Evolutionary conservation across 2,113 vertebrate genomes (phyloP).

Genomic region (Penelope pileata): DNA sequence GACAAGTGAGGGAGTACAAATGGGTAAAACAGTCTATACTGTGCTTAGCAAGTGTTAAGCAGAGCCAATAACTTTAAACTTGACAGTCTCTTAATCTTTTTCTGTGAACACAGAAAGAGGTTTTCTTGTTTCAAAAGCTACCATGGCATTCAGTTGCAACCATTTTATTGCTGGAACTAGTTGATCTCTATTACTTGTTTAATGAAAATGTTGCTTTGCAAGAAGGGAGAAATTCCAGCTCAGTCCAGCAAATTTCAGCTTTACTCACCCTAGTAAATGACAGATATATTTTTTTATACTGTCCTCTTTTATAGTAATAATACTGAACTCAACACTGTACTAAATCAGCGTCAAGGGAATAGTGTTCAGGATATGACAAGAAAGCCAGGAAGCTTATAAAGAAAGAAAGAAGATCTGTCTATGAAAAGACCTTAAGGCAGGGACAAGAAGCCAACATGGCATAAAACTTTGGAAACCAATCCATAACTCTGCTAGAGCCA

Average conservation of each 20-base stretch:
- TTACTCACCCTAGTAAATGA: constrained; percentile 27
- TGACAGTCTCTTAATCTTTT: constrained; percentile 68
- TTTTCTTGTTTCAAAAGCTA: constrained; percentile 68
- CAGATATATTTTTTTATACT: constrained; percentile 33
- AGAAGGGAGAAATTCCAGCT: constrained; percentile 26
- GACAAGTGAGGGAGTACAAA: constrained; percentile 48
- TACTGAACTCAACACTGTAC: constrained; percentile 10
- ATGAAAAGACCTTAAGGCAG: neutral
- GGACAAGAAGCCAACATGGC: neutral
- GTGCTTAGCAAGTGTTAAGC: constrained; percentile 40
- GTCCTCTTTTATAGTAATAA: constrained; percentile 39
- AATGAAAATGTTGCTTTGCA: constrained; percentile 25
- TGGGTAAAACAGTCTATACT: constrained; percentile 67
- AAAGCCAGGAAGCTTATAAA: neutral
- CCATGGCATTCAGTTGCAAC: constrained; percentile 41
- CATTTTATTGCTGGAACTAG: constrained; percentile 71
- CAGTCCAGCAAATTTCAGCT: constrained; percentile 41
- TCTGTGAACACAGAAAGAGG: constrained; percentile 44
- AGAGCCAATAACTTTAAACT: constrained; percentile 61
- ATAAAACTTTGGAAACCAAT: neutral
- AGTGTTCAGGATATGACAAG: neutral
- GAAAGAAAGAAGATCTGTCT: neutral
- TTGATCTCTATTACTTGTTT: constrained; percentile 41
- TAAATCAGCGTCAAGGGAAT: neutral
- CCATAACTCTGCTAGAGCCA: neutral